Evolutionary conservation across 2,888 invertebrate genomes (phyloP).

Genomic region (Euproctis similis): DNA sequence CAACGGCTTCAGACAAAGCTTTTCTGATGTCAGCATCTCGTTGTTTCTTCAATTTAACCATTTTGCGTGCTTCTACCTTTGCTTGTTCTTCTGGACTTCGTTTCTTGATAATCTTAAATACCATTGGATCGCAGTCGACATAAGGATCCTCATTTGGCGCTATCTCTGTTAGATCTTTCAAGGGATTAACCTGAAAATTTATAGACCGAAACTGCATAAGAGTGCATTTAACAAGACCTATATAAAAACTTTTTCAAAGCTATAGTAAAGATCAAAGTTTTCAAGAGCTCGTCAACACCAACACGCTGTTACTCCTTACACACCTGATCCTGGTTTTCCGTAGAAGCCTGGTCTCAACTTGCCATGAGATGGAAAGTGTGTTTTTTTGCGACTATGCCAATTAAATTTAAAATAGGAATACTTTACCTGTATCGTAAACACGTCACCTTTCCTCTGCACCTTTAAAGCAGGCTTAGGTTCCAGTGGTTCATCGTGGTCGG

Average conservation of each 20-base stretch:
- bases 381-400: no score
- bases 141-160: slow-evolving; percentile 79
- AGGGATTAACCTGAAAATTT: slow-evolving; percentile 75
- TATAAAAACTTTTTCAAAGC: no score
- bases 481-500: slow-evolving; percentile 63
- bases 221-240: no score
- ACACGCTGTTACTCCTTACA: no score
- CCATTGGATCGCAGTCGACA: slow-evolving; percentile 80
- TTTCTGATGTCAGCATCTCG: slow-evolving; percentile 70
- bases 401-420: no score
- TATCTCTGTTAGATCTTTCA: slow-evolving; percentile 77
- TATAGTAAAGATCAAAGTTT: no score
- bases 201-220: no score
- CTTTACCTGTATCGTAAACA: slow-evolving; percentile 76
- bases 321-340: no score
- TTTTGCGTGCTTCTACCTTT: slow-evolving; percentile 70
- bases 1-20: slow-evolving; percentile 59
- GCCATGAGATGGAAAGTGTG: no score
- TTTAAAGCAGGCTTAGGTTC: slow-evolving; percentile 78
- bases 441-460: slow-evolving; percentile 79
- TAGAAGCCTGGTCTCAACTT: no score
- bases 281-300: no score
- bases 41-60: slow-evolving; percentile 72
- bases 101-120: slow-evolving; percentile 80
- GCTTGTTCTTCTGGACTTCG: slow-evolving; percentile 71